A percentile compares a stretch with the other conserved stretches of the same genome.
Conservation (phyloP, 2,888 invertebrate species). For the Drosophila subquinaria region DNA sequence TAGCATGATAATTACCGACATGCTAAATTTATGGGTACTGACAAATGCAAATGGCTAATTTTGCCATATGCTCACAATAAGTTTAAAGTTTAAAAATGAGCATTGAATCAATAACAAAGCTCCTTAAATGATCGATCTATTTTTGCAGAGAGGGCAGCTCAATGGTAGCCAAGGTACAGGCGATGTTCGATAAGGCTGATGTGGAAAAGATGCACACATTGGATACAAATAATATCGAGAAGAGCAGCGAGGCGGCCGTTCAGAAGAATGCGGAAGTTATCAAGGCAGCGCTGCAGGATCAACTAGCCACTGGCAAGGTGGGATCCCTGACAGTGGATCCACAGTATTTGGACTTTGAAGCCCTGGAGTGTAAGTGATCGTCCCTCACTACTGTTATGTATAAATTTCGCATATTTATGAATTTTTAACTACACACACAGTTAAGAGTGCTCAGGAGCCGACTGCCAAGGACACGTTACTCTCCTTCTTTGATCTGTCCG, state of each 20-base stretch:
- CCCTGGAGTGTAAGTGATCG: conserved; percentile 89
- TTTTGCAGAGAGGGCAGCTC: conserved; percentile 87
- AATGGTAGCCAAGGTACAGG: conserved; percentile 91
- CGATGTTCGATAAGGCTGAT: conserved; percentile 90
- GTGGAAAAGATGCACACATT: conserved; percentile 88
- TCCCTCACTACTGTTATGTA: too few relatives aligned
- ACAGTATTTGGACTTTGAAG: conserved; percentile 90
- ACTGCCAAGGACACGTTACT: conserved; percentile 83
- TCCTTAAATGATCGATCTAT: background rate
- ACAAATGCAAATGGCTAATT: background rate
- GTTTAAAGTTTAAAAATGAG: background rate
- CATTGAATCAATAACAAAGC: background rate
- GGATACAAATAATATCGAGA: conserved; percentile 66
- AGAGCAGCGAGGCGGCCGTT: conserved; percentile 57
- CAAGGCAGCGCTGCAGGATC: conserved; percentile 89
- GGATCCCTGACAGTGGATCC: conserved; percentile 94
- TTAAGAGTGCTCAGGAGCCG: conserved; percentile 68
- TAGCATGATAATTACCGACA: too few relatives aligned
- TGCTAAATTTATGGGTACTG: too few relatives aligned
- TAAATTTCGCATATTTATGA: background rate
- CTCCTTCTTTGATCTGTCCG: conserved; percentile 89
- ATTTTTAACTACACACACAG: conserved; percentile 45
- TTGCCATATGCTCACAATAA: background rate
- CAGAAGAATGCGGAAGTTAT: conserved; percentile 80
- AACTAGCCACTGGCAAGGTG: conserved; percentile 90